Base-by-base conservation (phyloP, 2,797 vertebrate species). In the Triplophysa bombifrons region DNA sequence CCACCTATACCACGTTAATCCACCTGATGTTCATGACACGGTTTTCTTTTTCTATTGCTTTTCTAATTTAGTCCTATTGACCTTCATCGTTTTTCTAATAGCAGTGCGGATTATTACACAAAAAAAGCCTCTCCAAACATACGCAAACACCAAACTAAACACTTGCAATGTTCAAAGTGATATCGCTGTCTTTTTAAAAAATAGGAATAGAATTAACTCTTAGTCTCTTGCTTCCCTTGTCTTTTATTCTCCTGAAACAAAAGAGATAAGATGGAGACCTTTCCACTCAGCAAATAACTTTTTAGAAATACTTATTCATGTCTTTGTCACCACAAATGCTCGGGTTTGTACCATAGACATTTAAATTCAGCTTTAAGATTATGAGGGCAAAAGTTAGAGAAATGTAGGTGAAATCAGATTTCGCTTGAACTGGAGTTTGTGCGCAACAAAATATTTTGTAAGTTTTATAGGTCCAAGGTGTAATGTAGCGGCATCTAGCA, bases 101-200 rank as follows among this genome's bases (percentile, higher is more conserved):
- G 76, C 46, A 38, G 50, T 34, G 17, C 0, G 76, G 76, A 84
- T 84, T 79, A 82, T 58, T 63, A 27, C 0, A 13, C 63, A 67
- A 61, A 86, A 86, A 38, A 81, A 72, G 68, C 72, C 30, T 71
- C 67, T 69, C 34, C 22, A 82, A 84, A 84, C 63, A 67, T 25
- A 5, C 73, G 67, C 55, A 76, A 85, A 76, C 65, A 56, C 58
- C 41, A 76, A 84, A 84, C 48, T 46, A 84, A 86, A 83, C 78
- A 65, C 20, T 7, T 4, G 41, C 74, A 38, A 44, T 25, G 48
- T 65, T 73, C 61, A 78, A 69, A 78, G 46, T 64, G 58, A 55
- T 73, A 58, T 72, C 2, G 16, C 66, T 44, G 75, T 46, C 22
- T 50, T 51, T 74, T 78, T 55, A 22, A 44, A 14, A 72, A 64